A percentile compares a stretch with the other conserved stretches of the same genome.
Conservation (phyloP, 2,888 invertebrate species). For the Enoplolaimus lenunculus region DNA sequence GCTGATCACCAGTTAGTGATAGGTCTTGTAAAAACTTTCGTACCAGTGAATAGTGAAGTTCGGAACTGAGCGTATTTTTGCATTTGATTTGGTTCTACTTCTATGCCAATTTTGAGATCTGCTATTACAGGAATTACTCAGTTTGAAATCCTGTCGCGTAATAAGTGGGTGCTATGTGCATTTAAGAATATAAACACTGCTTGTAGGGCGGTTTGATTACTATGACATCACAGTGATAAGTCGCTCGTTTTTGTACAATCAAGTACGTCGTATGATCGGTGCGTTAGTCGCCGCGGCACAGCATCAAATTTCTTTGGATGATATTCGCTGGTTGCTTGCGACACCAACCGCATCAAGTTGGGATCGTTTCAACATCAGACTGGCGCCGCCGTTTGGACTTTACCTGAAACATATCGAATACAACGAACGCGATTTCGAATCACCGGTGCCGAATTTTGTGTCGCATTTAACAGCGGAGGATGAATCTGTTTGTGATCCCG, state of each 20-base stretch:
- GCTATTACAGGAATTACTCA: too few relatives aligned
- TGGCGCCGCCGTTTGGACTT: slow-evolving; percentile 55
- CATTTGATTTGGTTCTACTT: too few relatives aligned
- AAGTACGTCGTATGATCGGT: slow-evolving; percentile 64
- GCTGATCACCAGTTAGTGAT: too few relatives aligned
- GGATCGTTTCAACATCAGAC: slow-evolving; percentile 43
- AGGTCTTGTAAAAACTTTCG: too few relatives aligned
- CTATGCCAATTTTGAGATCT: too few relatives aligned
- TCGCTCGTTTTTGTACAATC: slow-evolving; percentile 61
- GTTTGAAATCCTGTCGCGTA: too few relatives aligned
- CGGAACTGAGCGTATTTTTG: too few relatives aligned
- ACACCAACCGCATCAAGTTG: slow-evolving; percentile 59
- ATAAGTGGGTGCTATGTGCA: too few relatives aligned
- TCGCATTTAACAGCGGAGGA: not conserved
- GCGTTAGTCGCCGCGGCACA: slow-evolving; percentile 53
- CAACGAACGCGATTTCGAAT: not conserved
- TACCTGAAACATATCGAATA: slow-evolving; percentile 54
- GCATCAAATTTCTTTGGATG: slow-evolving; percentile 51
- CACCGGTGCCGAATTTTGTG: not conserved
- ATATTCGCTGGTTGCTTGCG: slow-evolving; percentile 61
- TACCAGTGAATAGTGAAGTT: too few relatives aligned
- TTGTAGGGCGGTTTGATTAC: slow-evolving; percentile 42
- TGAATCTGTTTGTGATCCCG: too few relatives aligned
- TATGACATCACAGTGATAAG: slow-evolving; percentile 46
- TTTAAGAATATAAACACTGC: too few relatives aligned